Conservation (phyloP, 2,888 invertebrate genomes). For the Lapara coniferarum region DNA sequence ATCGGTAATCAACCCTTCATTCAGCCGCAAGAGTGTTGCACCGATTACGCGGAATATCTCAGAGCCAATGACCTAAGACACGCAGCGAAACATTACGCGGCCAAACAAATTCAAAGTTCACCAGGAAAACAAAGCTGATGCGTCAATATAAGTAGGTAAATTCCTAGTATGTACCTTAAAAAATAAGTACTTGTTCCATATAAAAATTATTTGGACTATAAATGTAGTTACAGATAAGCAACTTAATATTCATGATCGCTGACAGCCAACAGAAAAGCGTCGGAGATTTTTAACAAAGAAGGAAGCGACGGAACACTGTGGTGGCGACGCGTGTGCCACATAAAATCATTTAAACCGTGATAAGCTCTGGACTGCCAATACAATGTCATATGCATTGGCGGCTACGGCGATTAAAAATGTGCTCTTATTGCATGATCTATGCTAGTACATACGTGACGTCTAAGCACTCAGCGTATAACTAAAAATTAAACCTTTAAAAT, state of each 20-base stretch:
- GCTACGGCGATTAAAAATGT: too few relatives aligned
- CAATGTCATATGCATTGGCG: background rate
- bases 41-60: constrained; percentile 39
- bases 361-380: constrained; percentile 31
- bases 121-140: constrained; percentile 51
- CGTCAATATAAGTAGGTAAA: constrained; percentile 44
- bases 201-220: constrained; percentile 43
- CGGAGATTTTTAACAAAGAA: constrained; percentile 50
- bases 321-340: constrained; percentile 41
- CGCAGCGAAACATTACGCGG: constrained; percentile 27
- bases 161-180: constrained; percentile 32
- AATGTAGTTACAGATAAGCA: constrained; percentile 34
- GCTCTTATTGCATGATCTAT: too few relatives aligned
- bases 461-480: background rate
- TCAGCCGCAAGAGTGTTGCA: constrained; percentile 47
- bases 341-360: constrained; percentile 41
- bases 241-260: constrained; percentile 49
- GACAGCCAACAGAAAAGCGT: constrained; percentile 32
- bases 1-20: constrained; percentile 34
- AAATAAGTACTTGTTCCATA: constrained; percentile 37
- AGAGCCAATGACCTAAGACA: constrained; percentile 51
- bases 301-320: constrained; percentile 41
- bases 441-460: background rate
- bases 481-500: too few relatives aligned
- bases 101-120: constrained; percentile 51